A percentile compares a stretch with the other conserved stretches of the same genome.
phyloP scores from a whole-genome alignment of 2,888 invertebrate species.

The Euspilapteryx auroguttella region DNA sequence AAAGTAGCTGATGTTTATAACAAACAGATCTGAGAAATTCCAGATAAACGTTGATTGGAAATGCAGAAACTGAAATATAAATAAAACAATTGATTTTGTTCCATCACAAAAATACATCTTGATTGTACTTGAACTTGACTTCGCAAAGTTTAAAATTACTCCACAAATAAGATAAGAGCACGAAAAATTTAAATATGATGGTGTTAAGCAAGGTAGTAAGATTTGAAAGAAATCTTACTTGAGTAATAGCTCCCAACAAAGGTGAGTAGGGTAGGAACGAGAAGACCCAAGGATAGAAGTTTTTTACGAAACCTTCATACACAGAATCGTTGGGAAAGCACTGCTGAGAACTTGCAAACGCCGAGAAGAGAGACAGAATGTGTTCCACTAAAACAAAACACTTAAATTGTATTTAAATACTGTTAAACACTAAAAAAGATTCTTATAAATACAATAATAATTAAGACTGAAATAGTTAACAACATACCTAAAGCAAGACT shows the following conservation, averaged over 20 bases:
- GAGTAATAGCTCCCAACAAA: conserved; percentile 26
- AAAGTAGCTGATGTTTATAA: conserved; percentile 71
- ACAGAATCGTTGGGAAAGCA: conserved; percentile 16
- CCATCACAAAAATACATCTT: too few species aligned
- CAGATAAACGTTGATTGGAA: conserved; percentile 70
- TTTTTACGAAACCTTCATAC: conserved; percentile 28
- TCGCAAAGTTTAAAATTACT: too few species aligned
- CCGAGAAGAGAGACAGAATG: conserved; percentile 30
- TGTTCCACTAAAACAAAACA: conserved; percentile 32
- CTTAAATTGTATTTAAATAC: too few species aligned
- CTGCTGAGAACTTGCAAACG: conserved; percentile 22
- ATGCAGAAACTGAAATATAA: conserved; percentile 59
- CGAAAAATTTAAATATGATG: too few species aligned
- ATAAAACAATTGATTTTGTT: too few species aligned
- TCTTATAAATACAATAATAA: too few species aligned
- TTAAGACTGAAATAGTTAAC: too few species aligned
- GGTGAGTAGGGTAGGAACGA: conserved; percentile 25
- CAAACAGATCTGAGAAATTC: conserved; percentile 74
- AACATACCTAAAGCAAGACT: conserved; percentile 25
- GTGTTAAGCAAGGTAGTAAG: too few species aligned
- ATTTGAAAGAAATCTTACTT: conserved; percentile 19
- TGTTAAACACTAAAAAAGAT: too few species aligned
- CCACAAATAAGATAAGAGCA: too few species aligned
- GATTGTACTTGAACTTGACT: too few species aligned
- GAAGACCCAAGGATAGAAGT: conserved; percentile 44